Evolutionary conservation across 1,140 invertebrate genomes (phyloP), one percentile per base, ranked within the genome.

Genomic region (Drosophila nebulosa): DNA sequence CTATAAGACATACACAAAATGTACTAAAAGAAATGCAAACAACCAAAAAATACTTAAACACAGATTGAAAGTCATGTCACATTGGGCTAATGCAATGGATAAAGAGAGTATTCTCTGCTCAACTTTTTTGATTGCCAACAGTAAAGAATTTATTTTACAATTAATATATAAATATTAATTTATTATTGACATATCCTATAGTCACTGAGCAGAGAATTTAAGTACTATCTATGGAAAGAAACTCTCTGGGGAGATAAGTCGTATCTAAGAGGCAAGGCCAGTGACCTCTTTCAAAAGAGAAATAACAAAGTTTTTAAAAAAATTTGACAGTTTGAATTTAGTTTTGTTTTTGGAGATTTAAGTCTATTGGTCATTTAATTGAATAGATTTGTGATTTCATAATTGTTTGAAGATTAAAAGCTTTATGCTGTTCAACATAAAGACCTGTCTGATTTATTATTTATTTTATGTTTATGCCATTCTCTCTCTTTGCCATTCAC

Each of bases 1-100:
- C 78, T 69, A 75, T 71, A 69, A 77, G 79, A 74, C 77, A 79
- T 74, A 32, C 32, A 70, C 76, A 77, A 53, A 86, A 72, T 79
- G 71, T 74, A 62, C 61, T 74, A 58, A 74, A 74, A 78, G 63
- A 69, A 77, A 74, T 66, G 59, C 59, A 59, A 70, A 57, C 61
- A 61, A 63, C 66, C 66, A 64, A 70, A 81, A 66, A 78, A 46
- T 46, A 46, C 16, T 46, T 46, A 46, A 83, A 83, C 69, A 67
- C 52, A 60, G 50, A 27, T 36, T 50, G 2, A 21, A 4, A 46
- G 39, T 46, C 18, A n/a, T n/a, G 55, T 7, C 21, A 36, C 56
- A 22, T 16, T 39, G 56, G 32, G 56, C 26, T 18, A 39, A 39
- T 9, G 10, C 26, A n/a, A n/a, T n/a, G n/a, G n/a, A n/a, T n/a